Evolutionary conservation across 2,113 vertebrate species (phyloP).

Genomic region (Lophura nycthemera): DNA sequence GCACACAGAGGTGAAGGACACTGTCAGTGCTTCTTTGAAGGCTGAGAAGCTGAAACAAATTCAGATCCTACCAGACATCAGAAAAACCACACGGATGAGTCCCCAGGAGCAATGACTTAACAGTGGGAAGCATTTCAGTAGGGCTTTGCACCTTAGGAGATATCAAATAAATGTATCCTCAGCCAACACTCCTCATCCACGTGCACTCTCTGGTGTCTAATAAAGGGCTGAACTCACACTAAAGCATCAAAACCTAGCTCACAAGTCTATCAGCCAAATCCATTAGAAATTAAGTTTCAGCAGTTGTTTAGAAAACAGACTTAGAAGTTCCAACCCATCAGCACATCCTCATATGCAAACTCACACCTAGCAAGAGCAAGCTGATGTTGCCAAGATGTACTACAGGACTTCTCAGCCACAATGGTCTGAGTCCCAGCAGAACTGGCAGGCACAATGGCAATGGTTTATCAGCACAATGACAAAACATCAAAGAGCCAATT

Average conservation of each 20-base stretch:
- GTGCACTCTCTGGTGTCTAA: slow-evolving; percentile 13
- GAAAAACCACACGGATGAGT: not conserved
- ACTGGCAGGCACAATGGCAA: not conserved
- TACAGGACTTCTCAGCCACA: not conserved
- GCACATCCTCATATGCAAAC: not conserved
- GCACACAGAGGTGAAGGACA: not conserved
- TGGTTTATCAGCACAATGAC: not conserved
- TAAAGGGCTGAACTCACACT: slow-evolving; percentile 63
- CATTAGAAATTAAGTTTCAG: slow-evolving; percentile 36
- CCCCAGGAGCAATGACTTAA: slow-evolving; percentile 51
- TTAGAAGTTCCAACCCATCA: not conserved
- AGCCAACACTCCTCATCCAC: slow-evolving; percentile 40
- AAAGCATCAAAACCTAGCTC: slow-evolving; percentile 34
- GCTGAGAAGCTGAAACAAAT: not conserved
- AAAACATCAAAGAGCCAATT: not conserved
- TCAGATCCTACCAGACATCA: slow-evolving; percentile 8
- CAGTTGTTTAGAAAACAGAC: not conserved
- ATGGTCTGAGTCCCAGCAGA: not conserved
- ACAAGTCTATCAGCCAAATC: slow-evolving; percentile 43
- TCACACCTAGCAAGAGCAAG: slow-evolving; percentile 13
- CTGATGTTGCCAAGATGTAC: not conserved
- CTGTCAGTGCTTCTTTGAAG: not conserved
- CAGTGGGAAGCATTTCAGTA: slow-evolving; percentile 65
- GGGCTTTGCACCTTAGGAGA: slow-evolving; percentile 46
- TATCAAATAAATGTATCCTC: slow-evolving; percentile 4